phyloP scores from a whole-genome alignment of 92 coral and sea anemone species.

The Phenganax subtilis region DNA sequence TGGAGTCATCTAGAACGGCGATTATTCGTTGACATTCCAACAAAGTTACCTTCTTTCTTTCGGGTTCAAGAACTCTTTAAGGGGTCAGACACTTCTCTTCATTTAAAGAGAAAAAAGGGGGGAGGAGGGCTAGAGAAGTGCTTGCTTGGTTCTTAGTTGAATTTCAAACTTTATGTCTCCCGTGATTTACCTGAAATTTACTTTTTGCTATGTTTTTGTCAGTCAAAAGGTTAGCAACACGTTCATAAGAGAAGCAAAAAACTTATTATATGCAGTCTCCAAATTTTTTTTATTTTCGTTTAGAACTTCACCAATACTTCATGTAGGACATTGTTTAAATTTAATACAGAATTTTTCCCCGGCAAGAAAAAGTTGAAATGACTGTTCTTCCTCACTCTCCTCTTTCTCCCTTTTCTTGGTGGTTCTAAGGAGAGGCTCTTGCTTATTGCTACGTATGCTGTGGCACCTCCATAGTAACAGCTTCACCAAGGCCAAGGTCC shows the following conservation, averaged over 20 bases:
- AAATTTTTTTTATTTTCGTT: background rate
- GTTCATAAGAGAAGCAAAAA: background rate
- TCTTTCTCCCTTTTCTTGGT: conserved; percentile 58
- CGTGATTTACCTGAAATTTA: background rate
- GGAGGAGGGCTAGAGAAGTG: background rate
- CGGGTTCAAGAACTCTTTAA: conserved; percentile 90
- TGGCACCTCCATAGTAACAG: conserved; percentile 62
- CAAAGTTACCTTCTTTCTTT: conserved; percentile 84
- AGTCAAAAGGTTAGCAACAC: background rate
- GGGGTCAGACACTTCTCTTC: conserved; percentile 71
- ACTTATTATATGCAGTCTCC: background rate
- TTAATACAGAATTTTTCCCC: conserved; percentile 17
- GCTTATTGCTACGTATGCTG: conserved; percentile 51
- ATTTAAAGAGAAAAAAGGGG: conserved; percentile 44
- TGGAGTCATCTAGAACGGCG: conserved; percentile 81
- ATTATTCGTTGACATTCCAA: conserved; percentile 92
- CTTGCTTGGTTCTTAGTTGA: background rate
- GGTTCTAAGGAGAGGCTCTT: conserved; percentile 68
- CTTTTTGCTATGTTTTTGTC: background rate
- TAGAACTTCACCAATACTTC: background rate
- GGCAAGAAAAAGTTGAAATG: conserved; percentile 76
- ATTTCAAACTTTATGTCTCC: background rate
- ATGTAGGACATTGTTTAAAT: no score
- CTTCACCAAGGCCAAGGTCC: conserved; percentile 80
- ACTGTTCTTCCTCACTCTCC: conserved; percentile 58